Evolutionary conservation across 2,888 invertebrate species (phyloP), one percentile per base, ranked within the genome.

Genomic region (Piscicola geometra): DNA sequence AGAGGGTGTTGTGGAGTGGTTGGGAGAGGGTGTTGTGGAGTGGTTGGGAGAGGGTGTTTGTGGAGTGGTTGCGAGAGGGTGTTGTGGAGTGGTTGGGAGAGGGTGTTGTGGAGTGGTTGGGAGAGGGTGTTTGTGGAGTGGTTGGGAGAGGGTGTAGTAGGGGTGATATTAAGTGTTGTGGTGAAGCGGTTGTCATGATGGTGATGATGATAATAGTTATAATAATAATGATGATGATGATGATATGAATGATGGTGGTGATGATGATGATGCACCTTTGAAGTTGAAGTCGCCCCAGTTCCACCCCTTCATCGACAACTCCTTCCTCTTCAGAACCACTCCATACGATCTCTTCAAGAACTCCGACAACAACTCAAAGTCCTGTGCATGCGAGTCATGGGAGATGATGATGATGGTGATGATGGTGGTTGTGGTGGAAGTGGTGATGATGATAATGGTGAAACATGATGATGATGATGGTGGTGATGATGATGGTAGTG

Each of bases 221-320:
- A 41, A 41, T 41, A 15, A 41, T 41, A 15, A 5, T 5, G 41
- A 9, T 9, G 41, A 9, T 41, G 15, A 41, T 41, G 41, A n/a
- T n/a, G n/a, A n/a, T n/a, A n/a, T n/a, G 41, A 41, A 41, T 41
- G 41, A 41, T 41, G 41, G 9, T 5, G 41, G 5, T 9, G 41
- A 9, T 41, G 15, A 41, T 41, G 41, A n/a, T n/a, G n/a, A n/a
- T n/a, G 41, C 41, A 86, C 88, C 98, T 81, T 90, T 90, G 84
- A 99, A 98, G 81, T 93, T 92, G 0, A 94, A 94, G 0, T 93
- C 92, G 36, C 99, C 99, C 94, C 98, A 99, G 86, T 99, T 99
- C 98, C 98, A 99, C 0, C 99, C 99, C 85, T 94, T 96, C 0
- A 97, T 88, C 79, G 94, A 93, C 74, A 95, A 86, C 82, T 99